These are phyloP conservation scores for Neomorphus geoffroyi DNA, from an alignment of 2,797 vertebrate genomes.

Conservation along the genomic window DNA sequence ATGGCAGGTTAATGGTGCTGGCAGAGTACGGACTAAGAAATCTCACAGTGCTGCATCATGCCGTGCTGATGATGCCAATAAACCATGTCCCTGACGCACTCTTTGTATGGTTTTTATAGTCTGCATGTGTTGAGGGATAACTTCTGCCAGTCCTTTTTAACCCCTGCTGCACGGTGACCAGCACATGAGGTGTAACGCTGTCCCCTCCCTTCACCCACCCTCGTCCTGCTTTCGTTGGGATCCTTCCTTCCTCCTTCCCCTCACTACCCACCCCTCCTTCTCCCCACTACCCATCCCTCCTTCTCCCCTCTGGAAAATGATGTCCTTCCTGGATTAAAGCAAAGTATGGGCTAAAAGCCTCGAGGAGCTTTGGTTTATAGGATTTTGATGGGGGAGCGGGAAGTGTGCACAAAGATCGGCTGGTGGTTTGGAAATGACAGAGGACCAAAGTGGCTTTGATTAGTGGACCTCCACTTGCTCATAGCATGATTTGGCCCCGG, in stretches of 20 bases:
- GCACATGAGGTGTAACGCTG: not conserved
- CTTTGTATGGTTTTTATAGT: not conserved
- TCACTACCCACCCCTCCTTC: not conserved
- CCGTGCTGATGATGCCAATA: not conserved
- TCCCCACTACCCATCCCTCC: not conserved
- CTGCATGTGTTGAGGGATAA: not conserved
- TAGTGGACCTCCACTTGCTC: not conserved
- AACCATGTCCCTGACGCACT: not conserved
- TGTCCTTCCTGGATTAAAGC: not conserved
- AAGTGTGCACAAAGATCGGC: not conserved
- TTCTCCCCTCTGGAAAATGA: not conserved
- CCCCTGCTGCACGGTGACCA: not conserved
- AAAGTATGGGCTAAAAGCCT: not conserved
- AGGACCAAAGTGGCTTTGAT: not conserved
- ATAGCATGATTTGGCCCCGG: not conserved
- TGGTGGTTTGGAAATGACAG: not conserved
- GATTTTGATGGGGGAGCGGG: not conserved
- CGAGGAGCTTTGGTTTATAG: rapidly evolving
- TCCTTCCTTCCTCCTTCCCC: not conserved
- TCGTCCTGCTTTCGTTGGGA: not conserved
- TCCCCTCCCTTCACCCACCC: not conserved
- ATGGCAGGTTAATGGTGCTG: slow-evolving; percentile 11
- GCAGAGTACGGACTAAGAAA: not conserved
- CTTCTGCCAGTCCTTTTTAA: not conserved
- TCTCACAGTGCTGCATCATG: rapidly evolving